These are phyloP conservation scores for Eulemur rufifrons DNA, from an alignment of 2,113 vertebrate species.

Conservation along the genomic window DNA sequence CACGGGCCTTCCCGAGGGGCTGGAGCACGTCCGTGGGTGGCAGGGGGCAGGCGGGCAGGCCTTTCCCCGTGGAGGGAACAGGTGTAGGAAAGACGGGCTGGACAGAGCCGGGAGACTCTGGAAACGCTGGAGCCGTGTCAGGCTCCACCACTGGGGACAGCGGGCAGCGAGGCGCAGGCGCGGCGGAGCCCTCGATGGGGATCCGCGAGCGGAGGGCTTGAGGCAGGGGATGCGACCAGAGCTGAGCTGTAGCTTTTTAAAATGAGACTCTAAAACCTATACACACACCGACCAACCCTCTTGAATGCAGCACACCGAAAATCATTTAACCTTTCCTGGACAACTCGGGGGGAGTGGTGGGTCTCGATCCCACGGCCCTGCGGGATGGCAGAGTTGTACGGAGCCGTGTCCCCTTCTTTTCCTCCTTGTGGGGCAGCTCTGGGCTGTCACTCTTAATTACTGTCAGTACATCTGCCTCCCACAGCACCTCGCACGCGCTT, in stretches of 20 bases:
- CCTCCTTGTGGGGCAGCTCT: neutral
- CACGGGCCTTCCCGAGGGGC: neutral
- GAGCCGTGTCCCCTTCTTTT: neutral
- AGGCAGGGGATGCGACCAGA: neutral
- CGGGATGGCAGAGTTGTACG: fast-evolving
- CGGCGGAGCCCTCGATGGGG: neutral
- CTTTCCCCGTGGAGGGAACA: neutral
- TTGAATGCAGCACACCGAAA: fast-evolving
- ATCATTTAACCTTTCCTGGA: neutral
- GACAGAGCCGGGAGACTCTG: neutral
- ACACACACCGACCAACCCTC: neutral
- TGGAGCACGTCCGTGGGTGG: neutral
- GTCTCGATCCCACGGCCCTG: neutral
- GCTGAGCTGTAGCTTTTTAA: neutral
- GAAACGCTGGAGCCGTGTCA: fast-evolving
- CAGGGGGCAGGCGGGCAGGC: neutral
- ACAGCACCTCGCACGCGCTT: neutral
- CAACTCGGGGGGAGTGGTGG: neutral
- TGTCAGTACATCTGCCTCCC: neutral
- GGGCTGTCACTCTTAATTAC: neutral
- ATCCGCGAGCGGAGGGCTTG: fast-evolving
- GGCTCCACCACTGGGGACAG: fast-evolving
- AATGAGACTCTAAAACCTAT: neutral
- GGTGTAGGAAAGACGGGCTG: neutral
- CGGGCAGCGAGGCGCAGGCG: neutral